Percentiles rank a stretch among this genome's conserved stretches.
These are phyloP conservation scores for Amia ocellicauda DNA, from an alignment of 2,113 vertebrate species.

Conservation along the genomic window DNA sequence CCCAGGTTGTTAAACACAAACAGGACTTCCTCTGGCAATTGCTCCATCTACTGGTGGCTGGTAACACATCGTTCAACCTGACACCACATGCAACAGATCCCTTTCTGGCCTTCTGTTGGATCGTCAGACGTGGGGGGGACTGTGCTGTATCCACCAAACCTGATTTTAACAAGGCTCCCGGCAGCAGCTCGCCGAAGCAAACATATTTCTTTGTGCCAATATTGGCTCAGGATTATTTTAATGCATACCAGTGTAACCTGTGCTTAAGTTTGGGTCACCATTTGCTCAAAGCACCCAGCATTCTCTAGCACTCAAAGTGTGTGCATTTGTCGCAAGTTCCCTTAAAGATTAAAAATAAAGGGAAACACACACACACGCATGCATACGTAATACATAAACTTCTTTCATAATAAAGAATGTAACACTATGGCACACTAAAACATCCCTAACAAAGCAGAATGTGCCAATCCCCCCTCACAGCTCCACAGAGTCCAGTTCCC, in stretches of 20 bases:
- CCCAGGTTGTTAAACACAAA: slow-evolving; percentile 1
- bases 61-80: background rate
- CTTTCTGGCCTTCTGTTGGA: background rate
- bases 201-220: background rate
- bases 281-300: background rate
- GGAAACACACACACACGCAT: too few species aligned
- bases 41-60: slow-evolving; percentile 63
- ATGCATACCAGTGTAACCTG: background rate
- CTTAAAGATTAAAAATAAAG: too few species aligned
- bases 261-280: background rate
- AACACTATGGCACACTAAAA: too few species aligned
- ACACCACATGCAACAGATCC: background rate
- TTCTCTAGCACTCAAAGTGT: too few species aligned
- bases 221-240: background rate
- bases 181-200: background rate
- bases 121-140: background rate
- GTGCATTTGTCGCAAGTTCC: too few species aligned
- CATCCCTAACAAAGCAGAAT: too few species aligned
- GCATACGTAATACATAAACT: too few species aligned
- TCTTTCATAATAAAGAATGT: too few species aligned
- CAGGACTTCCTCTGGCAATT: slow-evolving; percentile 49
- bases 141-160: background rate
- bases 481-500: too few species aligned
- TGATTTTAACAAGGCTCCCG: background rate
- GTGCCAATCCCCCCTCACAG: too few species aligned